Percentiles rank a stretch among this genome's conserved stretches.
Conservation (phyloP, 2,113 vertebrate species). For the Oxyruncus cristatus region DNA sequence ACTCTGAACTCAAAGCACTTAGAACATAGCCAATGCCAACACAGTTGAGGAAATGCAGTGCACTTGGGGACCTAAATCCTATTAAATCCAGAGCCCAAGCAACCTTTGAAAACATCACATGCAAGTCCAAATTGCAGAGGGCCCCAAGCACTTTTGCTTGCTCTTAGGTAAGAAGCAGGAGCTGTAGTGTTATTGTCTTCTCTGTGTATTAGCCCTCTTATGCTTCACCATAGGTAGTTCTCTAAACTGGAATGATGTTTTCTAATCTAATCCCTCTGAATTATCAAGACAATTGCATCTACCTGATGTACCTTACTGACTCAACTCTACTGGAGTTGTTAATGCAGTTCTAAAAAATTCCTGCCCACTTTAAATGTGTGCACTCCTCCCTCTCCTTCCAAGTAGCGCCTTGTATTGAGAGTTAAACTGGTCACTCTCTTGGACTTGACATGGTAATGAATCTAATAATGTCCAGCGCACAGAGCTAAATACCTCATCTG, state of each 20-base stretch:
- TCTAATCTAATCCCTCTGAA: background rate
- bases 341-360: background rate
- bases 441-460: slow-evolving; percentile 65
- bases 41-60: background rate
- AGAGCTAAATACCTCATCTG: slow-evolving; percentile 53
- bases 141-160: background rate
- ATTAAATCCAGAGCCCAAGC: background rate
- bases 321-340: background rate
- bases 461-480: slow-evolving; percentile 43
- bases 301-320: background rate
- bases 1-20: background rate
- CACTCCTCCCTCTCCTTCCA: background rate
- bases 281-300: background rate
- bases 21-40: background rate
- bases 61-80: background rate
- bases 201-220: background rate
- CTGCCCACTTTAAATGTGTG: background rate
- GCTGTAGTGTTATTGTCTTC: background rate
- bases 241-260: background rate
- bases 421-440: slow-evolving; percentile 49
- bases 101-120: background rate
- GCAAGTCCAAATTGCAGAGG: background rate
- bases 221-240: background rate
- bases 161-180: background rate
- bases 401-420: background rate